phyloP scores from a whole-genome alignment of 2,113 vertebrate species.

The Vulpes vulpes region DNA sequence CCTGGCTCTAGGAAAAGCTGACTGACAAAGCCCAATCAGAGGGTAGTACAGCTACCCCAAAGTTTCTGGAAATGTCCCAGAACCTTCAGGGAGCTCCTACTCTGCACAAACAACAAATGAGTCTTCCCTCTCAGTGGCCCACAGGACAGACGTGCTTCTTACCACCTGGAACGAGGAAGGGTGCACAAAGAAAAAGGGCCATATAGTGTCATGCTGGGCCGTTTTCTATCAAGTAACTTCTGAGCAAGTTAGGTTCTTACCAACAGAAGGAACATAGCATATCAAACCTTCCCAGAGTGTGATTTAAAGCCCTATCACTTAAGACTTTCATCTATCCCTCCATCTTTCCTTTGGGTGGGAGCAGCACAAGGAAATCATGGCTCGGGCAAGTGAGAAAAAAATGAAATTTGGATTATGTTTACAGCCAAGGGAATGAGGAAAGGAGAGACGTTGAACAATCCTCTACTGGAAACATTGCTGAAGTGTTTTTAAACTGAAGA shows the following conservation, averaged over 20 bases:
- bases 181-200: neutral
- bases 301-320: neutral
- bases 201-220: neutral
- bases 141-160: neutral
- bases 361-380: neutral
- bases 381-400: neutral
- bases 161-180: neutral
- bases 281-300: neutral
- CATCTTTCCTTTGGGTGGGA: neutral
- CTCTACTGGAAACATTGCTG: conserved; percentile 72
- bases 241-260: neutral
- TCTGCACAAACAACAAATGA: neutral
- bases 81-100: neutral
- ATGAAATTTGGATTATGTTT: conserved; percentile 49
- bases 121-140: neutral
- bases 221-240: neutral
- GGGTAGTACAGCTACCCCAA: neutral
- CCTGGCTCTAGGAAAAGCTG: neutral
- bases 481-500: conserved; percentile 84
- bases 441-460: conserved; percentile 55
- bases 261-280: neutral
- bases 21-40: neutral
- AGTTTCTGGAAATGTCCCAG: neutral
- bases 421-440: conserved; percentile 58
- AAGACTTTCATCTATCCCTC: neutral